phyloP scores from a whole-genome alignment of 2,113 vertebrate species.

The Thamnaconus septentrionalis region DNA sequence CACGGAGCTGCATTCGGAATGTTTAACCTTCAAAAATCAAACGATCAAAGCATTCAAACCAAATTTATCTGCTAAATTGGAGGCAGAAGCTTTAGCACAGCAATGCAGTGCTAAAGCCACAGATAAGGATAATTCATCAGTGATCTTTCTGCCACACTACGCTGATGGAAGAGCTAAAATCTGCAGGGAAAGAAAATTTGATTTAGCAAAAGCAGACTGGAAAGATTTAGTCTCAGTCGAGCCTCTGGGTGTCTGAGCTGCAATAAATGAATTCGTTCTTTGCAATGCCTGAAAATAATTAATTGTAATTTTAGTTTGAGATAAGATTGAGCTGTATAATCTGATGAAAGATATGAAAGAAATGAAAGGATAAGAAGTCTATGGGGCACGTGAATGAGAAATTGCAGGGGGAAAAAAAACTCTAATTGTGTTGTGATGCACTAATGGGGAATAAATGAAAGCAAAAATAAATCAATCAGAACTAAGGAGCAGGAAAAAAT shows the following conservation, averaged over 20 bases:
- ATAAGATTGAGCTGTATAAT: conserved; percentile 30
- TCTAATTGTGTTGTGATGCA: conserved; percentile 36
- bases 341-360: conserved; percentile 28
- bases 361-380: conserved; percentile 38
- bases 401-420: neutral
- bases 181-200: conserved; percentile 22
- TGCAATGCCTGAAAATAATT: conserved; percentile 26
- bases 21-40: conserved; percentile 41
- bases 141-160: conserved; percentile 6
- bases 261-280: conserved; percentile 21
- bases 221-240: conserved; percentile 24
- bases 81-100: conserved; percentile 1
- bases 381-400: conserved; percentile 35
- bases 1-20: conserved; percentile 2
- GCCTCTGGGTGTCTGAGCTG: conserved; percentile 34
- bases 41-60: conserved; percentile 26
- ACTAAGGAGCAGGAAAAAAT: too few relatives aligned
- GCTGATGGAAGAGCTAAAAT: conserved; percentile 1
- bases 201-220: conserved; percentile 26
- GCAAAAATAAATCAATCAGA: conserved; percentile 37
- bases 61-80: conserved; percentile 19
- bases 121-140: conserved; percentile 31
- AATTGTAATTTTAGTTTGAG: conserved; percentile 44
- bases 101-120: conserved; percentile 6
- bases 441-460: conserved; percentile 46